phyloP scores from a whole-genome alignment of 23 tunicate species.

The Oikopleura albicans region DNA sequence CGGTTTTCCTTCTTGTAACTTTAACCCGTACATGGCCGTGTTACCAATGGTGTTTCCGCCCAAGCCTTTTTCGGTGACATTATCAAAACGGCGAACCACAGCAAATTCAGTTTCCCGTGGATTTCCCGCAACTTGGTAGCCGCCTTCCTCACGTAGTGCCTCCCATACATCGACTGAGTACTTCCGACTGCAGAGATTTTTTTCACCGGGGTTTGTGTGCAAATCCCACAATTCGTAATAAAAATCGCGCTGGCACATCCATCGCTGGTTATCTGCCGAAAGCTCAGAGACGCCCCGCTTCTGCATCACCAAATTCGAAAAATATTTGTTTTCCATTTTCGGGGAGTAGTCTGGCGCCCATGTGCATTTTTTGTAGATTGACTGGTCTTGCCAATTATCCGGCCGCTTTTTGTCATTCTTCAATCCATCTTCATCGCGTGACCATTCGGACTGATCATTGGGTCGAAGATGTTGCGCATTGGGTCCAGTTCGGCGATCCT shows the following conservation, averaged over 20 bases:
- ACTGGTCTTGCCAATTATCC: not conserved
- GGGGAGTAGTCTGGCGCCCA: constrained; percentile 4
- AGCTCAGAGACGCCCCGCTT: not conserved
- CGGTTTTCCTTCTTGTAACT: constrained; percentile 6
- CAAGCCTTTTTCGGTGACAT: not conserved
- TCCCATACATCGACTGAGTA: not conserved
- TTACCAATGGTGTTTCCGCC: not conserved
- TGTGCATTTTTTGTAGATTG: not conserved
- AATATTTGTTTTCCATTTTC: not conserved
- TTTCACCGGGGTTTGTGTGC: not conserved
- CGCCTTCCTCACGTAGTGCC: not conserved
- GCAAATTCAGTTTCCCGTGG: not conserved
- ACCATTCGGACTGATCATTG: not conserved
- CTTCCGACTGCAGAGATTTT: not conserved
- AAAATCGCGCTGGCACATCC: constrained; percentile 1
- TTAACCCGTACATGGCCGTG: not conserved
- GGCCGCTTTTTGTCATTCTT: not conserved
- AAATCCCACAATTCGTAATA: constrained; percentile 6
- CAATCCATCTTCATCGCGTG: not conserved
- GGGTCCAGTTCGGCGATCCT: constrained; percentile 14
- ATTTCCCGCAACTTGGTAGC: not conserved
- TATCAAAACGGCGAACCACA: not conserved
- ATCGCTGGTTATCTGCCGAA: not conserved
- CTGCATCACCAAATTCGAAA: constrained; percentile 4
- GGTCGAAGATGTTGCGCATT: constrained; percentile 16